These are phyloP conservation scores for Melipona quadrifasciata DNA, from an alignment of 1,140 invertebrate species.

Conservation along the genomic window DNA sequence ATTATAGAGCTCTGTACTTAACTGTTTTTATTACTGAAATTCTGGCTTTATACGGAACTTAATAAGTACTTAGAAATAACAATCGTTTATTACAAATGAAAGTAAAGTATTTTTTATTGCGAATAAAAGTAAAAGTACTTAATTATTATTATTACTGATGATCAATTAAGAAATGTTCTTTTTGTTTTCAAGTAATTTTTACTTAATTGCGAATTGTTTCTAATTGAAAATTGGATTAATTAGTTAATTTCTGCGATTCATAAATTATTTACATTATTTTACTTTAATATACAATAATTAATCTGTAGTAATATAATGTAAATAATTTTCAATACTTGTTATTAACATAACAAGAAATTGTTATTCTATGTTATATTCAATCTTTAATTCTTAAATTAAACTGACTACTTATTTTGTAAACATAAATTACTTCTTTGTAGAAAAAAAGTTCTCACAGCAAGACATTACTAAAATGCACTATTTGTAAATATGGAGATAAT, in stretches of 20 bases:
- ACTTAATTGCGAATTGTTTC: neutral
- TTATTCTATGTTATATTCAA: neutral
- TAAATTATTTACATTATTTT: constrained; percentile 2
- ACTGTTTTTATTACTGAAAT: neutral
- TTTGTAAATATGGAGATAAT: constrained; percentile 44
- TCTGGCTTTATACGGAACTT: no score
- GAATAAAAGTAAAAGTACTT: neutral
- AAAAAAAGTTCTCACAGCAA: neutral
- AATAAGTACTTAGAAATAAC: neutral
- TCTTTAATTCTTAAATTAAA: neutral
- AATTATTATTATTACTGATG: constrained; percentile 18
- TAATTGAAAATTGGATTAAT: neutral
- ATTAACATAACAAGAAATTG: neutral
- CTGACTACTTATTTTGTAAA: neutral
- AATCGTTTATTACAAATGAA: neutral
- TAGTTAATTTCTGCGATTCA: neutral
- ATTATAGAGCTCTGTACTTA: neutral
- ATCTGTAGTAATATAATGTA: neutral
- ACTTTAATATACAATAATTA: no score
- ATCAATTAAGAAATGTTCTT: constrained; percentile 13
- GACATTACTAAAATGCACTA: constrained; percentile 1
- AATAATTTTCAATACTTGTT: no score
- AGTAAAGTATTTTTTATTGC: constrained; percentile 8
- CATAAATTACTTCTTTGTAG: neutral
- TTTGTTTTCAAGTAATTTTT: neutral